Percentiles rank a stretch among this genome's conserved stretches.
phyloP scores from a whole-genome alignment of 1,140 invertebrate genomes.

The Eueides isabella region DNA sequence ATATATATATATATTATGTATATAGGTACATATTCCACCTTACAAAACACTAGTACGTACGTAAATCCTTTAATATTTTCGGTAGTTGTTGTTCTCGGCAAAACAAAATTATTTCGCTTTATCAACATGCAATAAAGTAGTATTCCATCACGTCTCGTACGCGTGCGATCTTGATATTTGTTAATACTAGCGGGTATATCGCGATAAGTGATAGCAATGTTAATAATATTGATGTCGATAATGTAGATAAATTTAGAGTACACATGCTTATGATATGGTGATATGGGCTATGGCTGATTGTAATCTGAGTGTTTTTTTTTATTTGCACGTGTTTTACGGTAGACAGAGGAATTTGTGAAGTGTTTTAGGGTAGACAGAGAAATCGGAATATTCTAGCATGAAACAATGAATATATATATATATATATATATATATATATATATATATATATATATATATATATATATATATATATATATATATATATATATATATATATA shows the following conservation, averaged over 20 bases:
- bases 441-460: too few relatives aligned
- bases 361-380: background rate
- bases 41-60: too few relatives aligned
- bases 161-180: slow-evolving; percentile 24
- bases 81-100: background rate
- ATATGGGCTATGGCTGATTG: background rate
- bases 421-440: too few relatives aligned
- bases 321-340: background rate
- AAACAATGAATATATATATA: too few relatives aligned
- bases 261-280: background rate
- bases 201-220: slow-evolving; percentile 25
- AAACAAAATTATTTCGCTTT: background rate
- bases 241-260: background rate
- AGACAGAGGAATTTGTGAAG: background rate
- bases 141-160: slow-evolving; percentile 21
- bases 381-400: too few relatives aligned
- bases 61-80: too few relatives aligned
- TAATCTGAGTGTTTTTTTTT: background rate
- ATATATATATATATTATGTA: too few relatives aligned
- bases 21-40: too few relatives aligned
- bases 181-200: slow-evolving; percentile 17
- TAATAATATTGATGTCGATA: slow-evolving; percentile 36
- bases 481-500: too few relatives aligned
- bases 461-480: too few relatives aligned
- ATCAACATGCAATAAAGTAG: background rate